Base-by-base conservation (phyloP, 1,140 invertebrate species). In the Mactra quadrangularis region DNA sequence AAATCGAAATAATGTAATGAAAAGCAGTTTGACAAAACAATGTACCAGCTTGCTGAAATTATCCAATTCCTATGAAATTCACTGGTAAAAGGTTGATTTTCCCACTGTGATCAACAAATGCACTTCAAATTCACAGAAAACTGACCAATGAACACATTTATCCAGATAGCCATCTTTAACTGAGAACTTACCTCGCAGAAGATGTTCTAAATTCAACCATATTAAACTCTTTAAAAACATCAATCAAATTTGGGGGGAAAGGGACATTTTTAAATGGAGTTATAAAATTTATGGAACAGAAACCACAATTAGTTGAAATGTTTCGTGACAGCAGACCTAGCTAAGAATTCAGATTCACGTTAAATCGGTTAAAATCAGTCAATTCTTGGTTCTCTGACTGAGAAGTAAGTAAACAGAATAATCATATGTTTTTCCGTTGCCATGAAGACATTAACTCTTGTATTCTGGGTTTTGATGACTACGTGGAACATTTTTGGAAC, bases 161-260 rank as follows among this genome's bases (percentile, higher is more conserved):
- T 17, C 70, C 59, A 47, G 38, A 76, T 33, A 19, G 22, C 11
- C 52, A 60, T 25, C 11, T 35, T 6, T 57, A 83, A 38, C 83
- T 85, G 84, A 25, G 84, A 15, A 85, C 83, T 62, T 59, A 85
- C 35, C 22, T 85, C 15, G 84, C 72, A 22, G 78, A 83, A 57
- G 84, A 85, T 13, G 57, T 76, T 1, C 45, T 85, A 1, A 50
- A 85, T 62, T 45, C 19, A 15, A 35, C 64, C 3, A 82, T 85
- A 71, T 38, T 85, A 50, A 9, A 76, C 47, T 3, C 50, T 85
- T 25, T 53, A 50, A 57, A 15, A 0, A 19, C 82, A 85, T 38
- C 3, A 85, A 68, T 3, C 29, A 0, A 47, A 11, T 45, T 35
- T 75, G 1, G 83, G 75, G 13, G n/a, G 33, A 53, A 72, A 52